Evolutionary conservation across 2,888 invertebrate species (phyloP).

Genomic region (Icerya purchasi): DNA sequence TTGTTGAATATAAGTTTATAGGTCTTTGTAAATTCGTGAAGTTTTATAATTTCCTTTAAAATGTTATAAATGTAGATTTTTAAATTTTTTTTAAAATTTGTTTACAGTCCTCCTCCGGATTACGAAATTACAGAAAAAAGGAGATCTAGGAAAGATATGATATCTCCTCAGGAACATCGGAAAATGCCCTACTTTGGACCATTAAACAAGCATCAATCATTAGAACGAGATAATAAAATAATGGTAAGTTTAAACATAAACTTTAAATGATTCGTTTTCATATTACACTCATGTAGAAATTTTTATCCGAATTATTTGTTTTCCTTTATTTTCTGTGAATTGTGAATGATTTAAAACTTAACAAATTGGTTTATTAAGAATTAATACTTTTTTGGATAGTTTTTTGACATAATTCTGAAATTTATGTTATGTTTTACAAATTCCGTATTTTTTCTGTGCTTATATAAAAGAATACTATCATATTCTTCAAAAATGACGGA

Average conservation of each 20-base stretch:
- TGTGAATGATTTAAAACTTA: no score
- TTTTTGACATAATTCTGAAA: no score
- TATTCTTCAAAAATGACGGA: no score
- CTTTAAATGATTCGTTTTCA: no score
- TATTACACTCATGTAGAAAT: no score
- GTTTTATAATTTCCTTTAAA: background rate
- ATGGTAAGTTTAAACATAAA: background rate
- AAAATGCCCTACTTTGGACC: conserved; percentile 27
- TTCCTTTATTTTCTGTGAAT: no score
- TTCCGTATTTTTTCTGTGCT: no score
- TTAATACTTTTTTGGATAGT: no score
- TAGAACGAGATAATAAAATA: conserved; percentile 7
- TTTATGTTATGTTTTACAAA: no score
- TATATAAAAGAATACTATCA: no score
- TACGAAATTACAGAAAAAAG: conserved; percentile 40
- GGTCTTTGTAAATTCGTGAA: background rate
- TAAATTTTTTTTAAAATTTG: background rate
- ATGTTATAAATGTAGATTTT: background rate
- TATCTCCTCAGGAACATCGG: conserved; percentile 56
- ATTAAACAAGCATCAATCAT: conserved; percentile 10
- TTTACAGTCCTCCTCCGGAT: conserved; percentile 29
- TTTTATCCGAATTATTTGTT: no score
- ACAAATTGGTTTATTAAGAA: no score
- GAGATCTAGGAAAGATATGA: conserved; percentile 51
- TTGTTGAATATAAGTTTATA: background rate